These are phyloP conservation scores for Drosophila quinaria DNA, from an alignment of 2,888 invertebrate species.

Conservation along the genomic window DNA sequence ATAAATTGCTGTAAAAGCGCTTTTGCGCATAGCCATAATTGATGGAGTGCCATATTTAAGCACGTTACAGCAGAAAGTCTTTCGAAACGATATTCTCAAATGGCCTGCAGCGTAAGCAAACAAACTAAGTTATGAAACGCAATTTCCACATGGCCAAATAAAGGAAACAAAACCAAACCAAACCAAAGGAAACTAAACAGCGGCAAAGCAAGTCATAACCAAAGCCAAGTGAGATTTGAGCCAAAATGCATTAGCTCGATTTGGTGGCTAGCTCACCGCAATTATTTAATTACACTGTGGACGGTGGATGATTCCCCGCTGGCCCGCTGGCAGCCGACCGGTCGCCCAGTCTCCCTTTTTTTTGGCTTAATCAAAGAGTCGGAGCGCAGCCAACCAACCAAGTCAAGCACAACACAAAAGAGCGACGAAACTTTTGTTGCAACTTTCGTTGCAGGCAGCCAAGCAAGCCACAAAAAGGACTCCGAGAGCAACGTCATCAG, in stretches of 20 bases:
- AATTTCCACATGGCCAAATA: constrained; percentile 65
- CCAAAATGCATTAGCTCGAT: constrained; percentile 75
- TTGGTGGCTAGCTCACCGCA: constrained; percentile 70
- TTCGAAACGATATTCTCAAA: constrained; percentile 39
- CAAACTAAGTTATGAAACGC: constrained; percentile 68
- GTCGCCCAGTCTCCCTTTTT: constrained; percentile 14
- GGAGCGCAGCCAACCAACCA: constrained; percentile 24
- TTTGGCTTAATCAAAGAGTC: constrained; percentile 71
- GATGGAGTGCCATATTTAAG: constrained; percentile 23
- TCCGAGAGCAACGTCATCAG: constrained; percentile 31
- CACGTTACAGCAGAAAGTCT: constrained; percentile 24
- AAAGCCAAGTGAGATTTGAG: constrained; percentile 53
- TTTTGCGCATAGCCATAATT: constrained; percentile 10
- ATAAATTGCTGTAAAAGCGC: neutral
- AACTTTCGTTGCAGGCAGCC: constrained; percentile 67
- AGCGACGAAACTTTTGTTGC: constrained; percentile 70
- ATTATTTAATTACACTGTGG: constrained; percentile 76
- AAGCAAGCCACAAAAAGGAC: constrained; percentile 53
- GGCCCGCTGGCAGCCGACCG: constrained; percentile 26
- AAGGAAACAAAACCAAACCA: constrained; percentile 47
- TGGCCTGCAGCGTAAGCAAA: constrained; percentile 45
- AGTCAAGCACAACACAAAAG: constrained; percentile 56
- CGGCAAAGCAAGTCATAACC: constrained; percentile 53
- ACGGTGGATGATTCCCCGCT: constrained; percentile 12
- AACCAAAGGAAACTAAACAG: constrained; percentile 38